phyloP scores from a whole-genome alignment of 1,140 invertebrate species.

The Trichonephila clavata region DNA sequence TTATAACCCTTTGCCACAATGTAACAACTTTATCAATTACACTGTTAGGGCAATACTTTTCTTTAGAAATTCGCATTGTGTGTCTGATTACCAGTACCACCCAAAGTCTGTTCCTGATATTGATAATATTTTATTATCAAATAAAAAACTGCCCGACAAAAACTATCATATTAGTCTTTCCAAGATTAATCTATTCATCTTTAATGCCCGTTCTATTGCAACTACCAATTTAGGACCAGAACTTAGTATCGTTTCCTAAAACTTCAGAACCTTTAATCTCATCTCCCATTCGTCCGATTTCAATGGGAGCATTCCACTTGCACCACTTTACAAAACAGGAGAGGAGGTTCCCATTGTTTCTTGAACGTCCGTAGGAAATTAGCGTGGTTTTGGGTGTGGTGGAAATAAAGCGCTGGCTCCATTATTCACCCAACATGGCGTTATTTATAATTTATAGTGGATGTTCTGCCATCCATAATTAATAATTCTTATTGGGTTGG shows the following conservation, averaged over 20 bases:
- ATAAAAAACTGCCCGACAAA: not conserved
- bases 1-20: too few species aligned
- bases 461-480: slow-evolving; percentile 69
- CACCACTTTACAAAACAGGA: not conserved
- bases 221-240: not conserved
- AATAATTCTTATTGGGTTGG: slow-evolving; percentile 68
- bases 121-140: too few species aligned
- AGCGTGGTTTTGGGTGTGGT: slow-evolving; percentile 71
- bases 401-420: slow-evolving; percentile 38
- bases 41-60: too few species aligned
- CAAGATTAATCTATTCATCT: not conserved
- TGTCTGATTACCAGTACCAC: too few species aligned
- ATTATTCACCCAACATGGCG: slow-evolving; percentile 59
- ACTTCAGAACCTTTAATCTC: not conserved
- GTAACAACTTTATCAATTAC: too few species aligned
- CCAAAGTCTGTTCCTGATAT: too few species aligned
- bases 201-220: not conserved
- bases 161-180: not conserved
- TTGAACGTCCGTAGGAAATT: slow-evolving; percentile 58
- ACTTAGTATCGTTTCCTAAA: not conserved
- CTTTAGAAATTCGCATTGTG: too few species aligned
- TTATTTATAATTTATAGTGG: slow-evolving; percentile 75
- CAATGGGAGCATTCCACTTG: not conserved
- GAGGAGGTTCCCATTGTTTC: slow-evolving; percentile 8
- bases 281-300: not conserved